A percentile compares a stretch with the other conserved stretches of the same genome.
Conservation (phyloP, 1,140 invertebrate genomes). For the Diorhabda carinulata region DNA sequence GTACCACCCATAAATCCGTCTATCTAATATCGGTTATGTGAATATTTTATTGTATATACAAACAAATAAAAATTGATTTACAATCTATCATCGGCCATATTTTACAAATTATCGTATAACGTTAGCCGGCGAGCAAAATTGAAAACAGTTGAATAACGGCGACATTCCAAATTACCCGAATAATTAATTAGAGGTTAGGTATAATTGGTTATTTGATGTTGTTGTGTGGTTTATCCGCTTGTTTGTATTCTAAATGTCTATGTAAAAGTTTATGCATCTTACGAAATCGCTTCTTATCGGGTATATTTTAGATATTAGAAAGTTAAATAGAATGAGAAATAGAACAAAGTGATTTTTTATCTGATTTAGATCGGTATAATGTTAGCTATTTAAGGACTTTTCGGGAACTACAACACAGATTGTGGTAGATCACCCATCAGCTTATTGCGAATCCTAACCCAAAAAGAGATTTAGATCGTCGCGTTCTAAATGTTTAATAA, state of each 20-base stretch:
- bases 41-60: neutral
- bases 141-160: slow-evolving; percentile 2
- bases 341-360: too few species aligned
- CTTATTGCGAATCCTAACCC: too few species aligned
- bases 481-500: too few species aligned
- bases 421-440: too few species aligned
- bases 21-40: neutral
- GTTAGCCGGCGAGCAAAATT: neutral
- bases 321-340: too few species aligned
- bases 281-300: too few species aligned
- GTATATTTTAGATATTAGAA: too few species aligned
- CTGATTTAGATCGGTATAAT: too few species aligned
- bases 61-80: slow-evolving; percentile 3
- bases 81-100: slow-evolving; percentile 2
- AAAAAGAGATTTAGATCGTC: too few species aligned
- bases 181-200: slow-evolving; percentile 1
- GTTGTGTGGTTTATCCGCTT: neutral
- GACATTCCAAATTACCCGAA: neutral
- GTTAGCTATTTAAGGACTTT: too few species aligned
- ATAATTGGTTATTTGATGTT: neutral
- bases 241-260: neutral
- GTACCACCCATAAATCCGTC: neutral
- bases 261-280: too few species aligned
- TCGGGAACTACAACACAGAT: too few species aligned
- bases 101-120: neutral